These are phyloP conservation scores for Crotalus tigris DNA, from an alignment of 2,113 vertebrate species.

Conservation along the genomic window DNA sequence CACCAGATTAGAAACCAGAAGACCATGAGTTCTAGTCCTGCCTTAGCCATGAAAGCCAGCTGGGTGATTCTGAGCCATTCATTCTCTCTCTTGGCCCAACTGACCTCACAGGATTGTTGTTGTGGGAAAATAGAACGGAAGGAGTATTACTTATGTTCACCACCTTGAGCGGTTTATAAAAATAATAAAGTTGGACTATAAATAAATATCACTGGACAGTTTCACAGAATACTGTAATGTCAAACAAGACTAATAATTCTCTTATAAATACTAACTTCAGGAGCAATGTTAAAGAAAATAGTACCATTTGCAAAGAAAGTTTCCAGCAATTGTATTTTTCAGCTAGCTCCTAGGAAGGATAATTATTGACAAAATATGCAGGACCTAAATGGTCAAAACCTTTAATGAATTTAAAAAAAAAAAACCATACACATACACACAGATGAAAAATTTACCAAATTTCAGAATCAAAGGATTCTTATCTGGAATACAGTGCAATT, in stretches of 20 bases:
- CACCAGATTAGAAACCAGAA: neutral
- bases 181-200: neutral
- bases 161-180: neutral
- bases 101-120: neutral
- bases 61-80: neutral
- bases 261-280: neutral
- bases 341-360: neutral
- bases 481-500: slow-evolving; percentile 66
- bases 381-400: slow-evolving; percentile 60
- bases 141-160: neutral
- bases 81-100: neutral
- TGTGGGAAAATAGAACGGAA: neutral
- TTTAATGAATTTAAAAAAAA: slow-evolving; percentile 77
- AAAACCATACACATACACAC: slow-evolving; percentile 65
- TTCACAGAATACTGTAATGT: neutral
- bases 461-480: slow-evolving; percentile 61
- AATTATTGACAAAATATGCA: neutral
- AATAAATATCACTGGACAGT: neutral
- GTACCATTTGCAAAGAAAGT: too few relatives aligned
- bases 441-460: slow-evolving; percentile 60
- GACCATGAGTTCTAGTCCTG: neutral
- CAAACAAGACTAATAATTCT: too few relatives aligned
- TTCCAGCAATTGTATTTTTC: neutral
- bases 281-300: neutral
- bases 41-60: neutral